A percentile compares a stretch with the other conserved stretches of the same genome.
phyloP scores from a whole-genome alignment of 2,113 vertebrate species.

The Halcyon malimbica region DNA sequence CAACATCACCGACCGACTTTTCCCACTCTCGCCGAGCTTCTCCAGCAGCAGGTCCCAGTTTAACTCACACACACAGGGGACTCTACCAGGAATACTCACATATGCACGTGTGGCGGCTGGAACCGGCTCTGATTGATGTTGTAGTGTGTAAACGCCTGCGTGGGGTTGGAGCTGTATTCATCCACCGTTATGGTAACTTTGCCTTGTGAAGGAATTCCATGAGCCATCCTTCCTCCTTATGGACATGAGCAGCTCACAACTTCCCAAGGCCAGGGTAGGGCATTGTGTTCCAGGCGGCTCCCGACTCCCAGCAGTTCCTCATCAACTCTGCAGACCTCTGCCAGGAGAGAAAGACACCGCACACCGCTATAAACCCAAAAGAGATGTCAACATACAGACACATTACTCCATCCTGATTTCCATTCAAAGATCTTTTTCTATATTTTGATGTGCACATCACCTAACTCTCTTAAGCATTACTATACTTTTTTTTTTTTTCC shows the following conservation, averaged over 20 bases:
- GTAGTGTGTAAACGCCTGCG: conserved; percentile 98
- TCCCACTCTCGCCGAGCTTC: not conserved
- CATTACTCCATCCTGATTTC: not conserved
- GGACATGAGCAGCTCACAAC: conserved; percentile 92
- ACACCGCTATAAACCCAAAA: not conserved
- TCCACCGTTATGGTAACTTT: conserved; percentile 97
- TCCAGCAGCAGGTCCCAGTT: accelerated
- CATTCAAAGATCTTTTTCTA: not conserved
- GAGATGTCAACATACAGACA: not conserved
- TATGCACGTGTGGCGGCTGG: conserved; percentile 97
- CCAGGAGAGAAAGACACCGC: not conserved
- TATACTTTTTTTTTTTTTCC: not conserved
- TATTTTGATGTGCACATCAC: not conserved
- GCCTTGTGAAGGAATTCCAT: conserved; percentile 93
- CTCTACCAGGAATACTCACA: conserved; percentile 82
- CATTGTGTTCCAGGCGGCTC: conserved; percentile 84
- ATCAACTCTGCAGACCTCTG: conserved; percentile 76
- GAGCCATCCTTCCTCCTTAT: conserved; percentile 94
- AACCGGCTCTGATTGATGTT: conserved; percentile 99
- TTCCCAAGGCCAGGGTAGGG: conserved; percentile 80
- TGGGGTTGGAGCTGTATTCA: conserved; percentile 98
- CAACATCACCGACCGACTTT: accelerated
- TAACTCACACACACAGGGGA: not conserved
- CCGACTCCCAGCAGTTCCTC: conserved; percentile 71
- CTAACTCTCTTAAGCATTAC: not conserved